Conservation (phyloP, 2,797 vertebrate species). For the Microhierax caerulescens region DNA sequence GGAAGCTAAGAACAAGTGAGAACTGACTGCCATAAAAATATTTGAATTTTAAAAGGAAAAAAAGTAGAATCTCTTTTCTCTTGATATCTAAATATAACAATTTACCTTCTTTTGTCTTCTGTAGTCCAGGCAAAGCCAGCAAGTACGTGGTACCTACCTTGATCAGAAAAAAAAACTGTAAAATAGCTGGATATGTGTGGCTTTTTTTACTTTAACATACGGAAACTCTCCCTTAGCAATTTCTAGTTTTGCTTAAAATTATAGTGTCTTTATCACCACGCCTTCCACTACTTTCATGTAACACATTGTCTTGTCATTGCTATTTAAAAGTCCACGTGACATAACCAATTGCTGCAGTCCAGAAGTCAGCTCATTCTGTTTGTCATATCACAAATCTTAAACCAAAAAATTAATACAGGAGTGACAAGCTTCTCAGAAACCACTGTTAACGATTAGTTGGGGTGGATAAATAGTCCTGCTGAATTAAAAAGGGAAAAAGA, state of each 20-base stretch:
- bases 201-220: neutral
- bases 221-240: neutral
- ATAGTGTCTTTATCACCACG: neutral
- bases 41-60: neutral
- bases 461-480: neutral
- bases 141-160: conserved; percentile 50
- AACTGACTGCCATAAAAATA: neutral
- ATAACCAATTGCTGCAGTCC: neutral
- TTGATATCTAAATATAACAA: neutral
- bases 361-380: neutral
- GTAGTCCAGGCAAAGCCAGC: conserved; percentile 55
- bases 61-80: neutral
- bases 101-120: conserved; percentile 12
- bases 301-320: neutral
- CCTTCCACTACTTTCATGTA: neutral
- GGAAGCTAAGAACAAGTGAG: neutral
- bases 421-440: neutral
- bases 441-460: neutral
- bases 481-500: neutral
- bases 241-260: neutral
- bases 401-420: neutral
- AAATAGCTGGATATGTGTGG: neutral
- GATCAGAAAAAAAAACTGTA: conserved; percentile 5
- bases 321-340: neutral
- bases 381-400: neutral